Percentiles rank a stretch among this genome's conserved stretches.
phyloP scores from a whole-genome alignment of 2,888 invertebrate genomes.

The Horisme vitalbata region DNA sequence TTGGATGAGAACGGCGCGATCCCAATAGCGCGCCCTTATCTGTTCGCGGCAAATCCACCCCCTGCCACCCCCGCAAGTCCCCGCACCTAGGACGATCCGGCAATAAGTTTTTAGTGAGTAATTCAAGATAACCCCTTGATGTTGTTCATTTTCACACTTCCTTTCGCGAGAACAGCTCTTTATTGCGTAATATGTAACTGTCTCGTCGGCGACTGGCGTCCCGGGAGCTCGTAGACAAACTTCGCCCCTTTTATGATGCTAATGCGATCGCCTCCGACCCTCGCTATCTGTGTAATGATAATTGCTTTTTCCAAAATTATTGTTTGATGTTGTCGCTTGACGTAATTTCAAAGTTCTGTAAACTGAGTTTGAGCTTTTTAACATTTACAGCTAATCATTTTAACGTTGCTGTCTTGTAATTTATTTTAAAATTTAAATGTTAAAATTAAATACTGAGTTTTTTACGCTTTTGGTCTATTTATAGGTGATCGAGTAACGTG shows the following conservation, averaged over 20 bases:
- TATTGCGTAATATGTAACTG: constrained; percentile 83
- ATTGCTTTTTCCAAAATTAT: constrained; percentile 82
- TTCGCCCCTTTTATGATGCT: constrained; percentile 80
- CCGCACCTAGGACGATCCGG: constrained; percentile 52
- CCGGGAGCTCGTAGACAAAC: constrained; percentile 72
- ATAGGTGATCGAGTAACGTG: neutral
- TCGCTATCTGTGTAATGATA: constrained; percentile 78
- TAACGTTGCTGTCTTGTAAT: constrained; percentile 45
- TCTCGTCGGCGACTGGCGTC: constrained; percentile 76
- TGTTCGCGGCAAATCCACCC: constrained; percentile 79
- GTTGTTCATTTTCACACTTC: constrained; percentile 84
- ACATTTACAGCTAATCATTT: constrained; percentile 58
- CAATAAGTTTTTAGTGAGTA: constrained; percentile 83
- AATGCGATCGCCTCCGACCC: constrained; percentile 79
- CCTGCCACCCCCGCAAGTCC: constrained; percentile 50
- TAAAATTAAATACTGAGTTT: constrained; percentile 4
- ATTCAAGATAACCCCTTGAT: constrained; percentile 83
- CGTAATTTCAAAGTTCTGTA: constrained; percentile 58
- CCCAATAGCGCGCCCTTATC: constrained; percentile 82
- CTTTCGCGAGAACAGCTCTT: constrained; percentile 83
- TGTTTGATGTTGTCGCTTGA: constrained; percentile 78
- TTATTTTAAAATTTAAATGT: constrained; percentile 22
- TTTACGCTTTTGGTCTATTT: no score
- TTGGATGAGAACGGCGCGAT: constrained; percentile 83
- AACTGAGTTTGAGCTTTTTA: constrained; percentile 60